A percentile compares a stretch with the other conserved stretches of the same genome.
These are phyloP conservation scores for Linnaemya vulpina DNA, from an alignment of 2,888 invertebrate species.

Conservation along the genomic window DNA sequence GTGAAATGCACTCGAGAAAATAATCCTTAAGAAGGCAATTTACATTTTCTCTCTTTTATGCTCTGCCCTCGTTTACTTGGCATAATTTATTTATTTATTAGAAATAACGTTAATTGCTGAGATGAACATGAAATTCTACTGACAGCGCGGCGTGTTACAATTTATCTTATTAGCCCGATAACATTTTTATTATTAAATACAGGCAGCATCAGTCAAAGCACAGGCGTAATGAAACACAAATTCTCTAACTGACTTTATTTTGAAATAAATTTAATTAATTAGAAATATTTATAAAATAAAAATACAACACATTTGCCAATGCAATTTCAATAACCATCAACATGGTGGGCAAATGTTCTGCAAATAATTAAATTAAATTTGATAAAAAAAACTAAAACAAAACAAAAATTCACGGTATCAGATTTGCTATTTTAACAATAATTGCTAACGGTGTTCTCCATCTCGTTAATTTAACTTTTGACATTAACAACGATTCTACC, in stretches of 20 bases:
- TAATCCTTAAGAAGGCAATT: neutral
- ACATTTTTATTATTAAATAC: too few relatives aligned
- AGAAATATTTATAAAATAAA: neutral
- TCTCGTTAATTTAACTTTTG: conserved; percentile 61
- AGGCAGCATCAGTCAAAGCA: too few relatives aligned
- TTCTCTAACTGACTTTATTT: neutral
- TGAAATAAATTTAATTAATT: neutral
- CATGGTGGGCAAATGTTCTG: conserved; percentile 1
- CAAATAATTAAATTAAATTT: conserved; percentile 1
- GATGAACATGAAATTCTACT: conserved; percentile 6
- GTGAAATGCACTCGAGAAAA: neutral
- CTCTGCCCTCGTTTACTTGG: neutral
- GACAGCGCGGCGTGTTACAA: neutral
- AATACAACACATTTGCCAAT: neutral
- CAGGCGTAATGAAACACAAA: too few relatives aligned
- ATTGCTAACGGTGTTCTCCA: conserved; percentile 35
- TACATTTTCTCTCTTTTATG: neutral
- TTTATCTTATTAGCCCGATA: too few relatives aligned
- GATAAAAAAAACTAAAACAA: too few relatives aligned
- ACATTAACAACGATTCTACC: conserved; percentile 55
- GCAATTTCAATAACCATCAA: neutral
- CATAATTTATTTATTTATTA: conserved; percentile 22
- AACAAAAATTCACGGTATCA: conserved; percentile 13
- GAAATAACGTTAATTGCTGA: conserved; percentile 37
- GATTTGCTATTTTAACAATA: conserved; percentile 15